Base-by-base conservation (phyloP, 2,888 invertebrate species). In the Lumbricus terrestris region DNA sequence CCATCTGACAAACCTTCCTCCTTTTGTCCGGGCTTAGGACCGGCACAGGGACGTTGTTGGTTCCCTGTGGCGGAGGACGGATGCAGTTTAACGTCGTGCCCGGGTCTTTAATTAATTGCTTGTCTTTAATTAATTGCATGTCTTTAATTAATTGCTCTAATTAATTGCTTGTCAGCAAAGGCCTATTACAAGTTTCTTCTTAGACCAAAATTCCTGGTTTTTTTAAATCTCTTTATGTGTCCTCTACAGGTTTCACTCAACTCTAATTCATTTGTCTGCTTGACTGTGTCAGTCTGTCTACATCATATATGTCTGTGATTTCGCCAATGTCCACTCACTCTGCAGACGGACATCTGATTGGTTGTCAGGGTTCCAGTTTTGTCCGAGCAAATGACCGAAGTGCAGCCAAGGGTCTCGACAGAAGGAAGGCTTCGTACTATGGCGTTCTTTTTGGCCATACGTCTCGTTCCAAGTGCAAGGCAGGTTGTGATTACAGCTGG, bases 391-490 rank as follows among this genome's bases (percentile, higher is more conserved):
- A 99, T 99, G 94, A 99, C 99, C 37, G 99, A 99, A 88, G 99
- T 99, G 96, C 99, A 99, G 95, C 99, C 99, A 91, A 99, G 96
- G 93, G 99, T 99, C 96, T 99, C 99, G 90, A 99, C 92, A 29
- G 92, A 92, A 20, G 92, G 92, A 95, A 99, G 96, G 91, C 99
- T 99, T 95, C 99, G 97, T 90, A 99, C 99, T 16, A 99, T 99
- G 93, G 99, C 99, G 96, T 99, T 99, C 96, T 99, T 99, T 96
- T 99, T 99, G 94, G 99, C 99, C 99, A 99, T 99, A 96, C 99
- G 97, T 93, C 99, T 97, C 16, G 92, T 92, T 29, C 99, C 99
- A 94, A 99, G 96, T 95, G 99, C 99, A 94, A 99, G 96, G 96
- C 99, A 99, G 82, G 91, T 91, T 94, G 99, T 99, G 96, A 99